Conservation (phyloP, 2,888 invertebrate species). For the Cheilosia soror region DNA sequence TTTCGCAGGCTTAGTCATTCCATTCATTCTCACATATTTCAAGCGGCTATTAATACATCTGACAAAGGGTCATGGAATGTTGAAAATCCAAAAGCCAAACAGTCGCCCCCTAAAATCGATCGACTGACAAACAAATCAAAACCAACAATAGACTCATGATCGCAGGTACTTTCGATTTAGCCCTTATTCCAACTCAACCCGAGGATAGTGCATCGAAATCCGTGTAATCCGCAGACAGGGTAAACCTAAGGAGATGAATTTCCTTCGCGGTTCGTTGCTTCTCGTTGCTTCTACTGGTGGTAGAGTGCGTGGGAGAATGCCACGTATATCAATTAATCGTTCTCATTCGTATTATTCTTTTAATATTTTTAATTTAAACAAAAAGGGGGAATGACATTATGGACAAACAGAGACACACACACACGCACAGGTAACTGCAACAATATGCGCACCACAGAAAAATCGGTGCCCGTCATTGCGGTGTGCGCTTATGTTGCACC, state of each 20-base stretch:
- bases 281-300: slow-evolving; percentile 29
- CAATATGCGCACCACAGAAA: slow-evolving; percentile 28
- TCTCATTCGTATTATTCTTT: slow-evolving; percentile 37
- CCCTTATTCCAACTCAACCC: slow-evolving; percentile 7
- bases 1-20: slow-evolving; percentile 33
- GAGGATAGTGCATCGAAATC: slow-evolving; percentile 39
- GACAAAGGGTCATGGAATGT: slow-evolving; percentile 24
- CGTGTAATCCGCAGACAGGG: slow-evolving; percentile 27
- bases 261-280: slow-evolving; percentile 42
- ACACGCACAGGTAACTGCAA: slow-evolving; percentile 15
- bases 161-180: slow-evolving; percentile 21
- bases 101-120: slow-evolving; percentile 18
- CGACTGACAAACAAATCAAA: slow-evolving; percentile 63
- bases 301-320: slow-evolving; percentile 73
- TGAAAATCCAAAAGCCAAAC: slow-evolving; percentile 18
- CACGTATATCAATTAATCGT: slow-evolving; percentile 66
- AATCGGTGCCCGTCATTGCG: slow-evolving; percentile 52
- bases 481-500: slow-evolving; percentile 33
- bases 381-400: slow-evolving; percentile 57
- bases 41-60: not conserved
- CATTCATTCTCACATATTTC: slow-evolving; percentile 19
- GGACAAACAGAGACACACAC: slow-evolving; percentile 4
- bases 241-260: slow-evolving; percentile 41
- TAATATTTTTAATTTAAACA: slow-evolving; percentile 51
- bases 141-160: slow-evolving; percentile 13